Evolutionary conservation across 2,797 vertebrate species (phyloP).

Genomic region (Naso thynnoides): DNA sequence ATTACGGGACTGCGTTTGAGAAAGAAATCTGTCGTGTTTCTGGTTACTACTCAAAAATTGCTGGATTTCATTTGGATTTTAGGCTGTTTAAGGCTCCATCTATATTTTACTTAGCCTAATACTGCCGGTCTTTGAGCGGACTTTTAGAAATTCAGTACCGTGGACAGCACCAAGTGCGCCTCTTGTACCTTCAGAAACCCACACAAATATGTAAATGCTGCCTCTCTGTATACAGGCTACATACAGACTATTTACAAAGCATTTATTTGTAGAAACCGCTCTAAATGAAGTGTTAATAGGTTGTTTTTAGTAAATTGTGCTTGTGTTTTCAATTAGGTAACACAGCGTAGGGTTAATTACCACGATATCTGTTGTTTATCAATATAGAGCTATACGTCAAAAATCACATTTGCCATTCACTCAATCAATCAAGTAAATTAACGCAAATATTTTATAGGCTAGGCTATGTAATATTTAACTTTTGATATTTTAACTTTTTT

Average conservation of each 20-base stretch:
- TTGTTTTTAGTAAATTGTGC: not conserved
- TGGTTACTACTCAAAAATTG: not conserved
- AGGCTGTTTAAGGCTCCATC: not conserved
- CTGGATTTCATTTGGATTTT: not conserved
- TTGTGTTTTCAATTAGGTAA: not conserved
- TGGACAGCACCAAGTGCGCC: conserved; percentile 75
- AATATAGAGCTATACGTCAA: not conserved
- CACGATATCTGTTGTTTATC: not conserved
- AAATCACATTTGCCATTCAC: not conserved
- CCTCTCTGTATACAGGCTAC: too few relatives aligned
- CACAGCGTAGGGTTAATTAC: not conserved
- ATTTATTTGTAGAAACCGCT: too few relatives aligned
- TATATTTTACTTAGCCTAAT: not conserved
- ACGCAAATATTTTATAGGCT: not conserved
- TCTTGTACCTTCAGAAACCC: not conserved
- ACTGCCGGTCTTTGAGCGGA: not conserved
- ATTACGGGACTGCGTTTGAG: conserved; percentile 2
- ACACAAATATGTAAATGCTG: not conserved
- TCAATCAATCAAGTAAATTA: not conserved
- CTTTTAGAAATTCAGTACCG: conserved; percentile 80
- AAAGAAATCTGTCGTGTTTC: not conserved
- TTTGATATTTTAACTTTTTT: not conserved
- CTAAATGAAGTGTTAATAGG: not conserved
- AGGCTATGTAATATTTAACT: not conserved
- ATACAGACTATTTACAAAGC: too few relatives aligned